A percentile compares a stretch with the other conserved stretches of the same genome.
These are phyloP conservation scores for Agelastica alni DNA, from an alignment of 2,888 invertebrate genomes.

Conservation along the genomic window DNA sequence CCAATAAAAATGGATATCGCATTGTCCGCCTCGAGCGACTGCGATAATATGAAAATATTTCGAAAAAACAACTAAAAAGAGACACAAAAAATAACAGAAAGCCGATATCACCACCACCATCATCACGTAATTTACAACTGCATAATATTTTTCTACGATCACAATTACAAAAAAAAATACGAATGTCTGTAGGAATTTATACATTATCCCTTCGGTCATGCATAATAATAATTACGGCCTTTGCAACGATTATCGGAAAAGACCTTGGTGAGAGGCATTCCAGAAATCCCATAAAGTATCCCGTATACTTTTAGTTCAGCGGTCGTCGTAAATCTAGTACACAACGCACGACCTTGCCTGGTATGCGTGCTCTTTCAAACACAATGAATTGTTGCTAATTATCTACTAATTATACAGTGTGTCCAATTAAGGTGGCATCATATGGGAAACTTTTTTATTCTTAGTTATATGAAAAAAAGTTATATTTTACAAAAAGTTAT, in stretches of 20 bases:
- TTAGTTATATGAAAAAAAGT: no score
- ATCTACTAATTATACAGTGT: no score
- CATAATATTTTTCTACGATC: conserved; percentile 15
- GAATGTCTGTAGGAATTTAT: conserved; percentile 20
- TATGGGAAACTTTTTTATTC: no score
- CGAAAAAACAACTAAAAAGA: conserved; percentile 5
- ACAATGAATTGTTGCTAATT: no score
- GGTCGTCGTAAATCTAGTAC: not conserved
- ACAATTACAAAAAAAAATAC: conserved; percentile 16
- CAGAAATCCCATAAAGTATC: conserved; percentile 25
- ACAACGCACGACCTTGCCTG: not conserved
- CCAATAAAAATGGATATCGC: not conserved
- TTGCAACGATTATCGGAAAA: conserved; percentile 21
- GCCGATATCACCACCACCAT: conserved; percentile 16
- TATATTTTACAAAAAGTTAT: no score
- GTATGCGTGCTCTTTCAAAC: no score
- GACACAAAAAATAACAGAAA: not conserved
- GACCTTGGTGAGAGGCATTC: conserved; percentile 25
- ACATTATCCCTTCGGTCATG: conserved; percentile 24
- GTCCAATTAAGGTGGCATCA: no score
- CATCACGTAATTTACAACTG: conserved; percentile 11
- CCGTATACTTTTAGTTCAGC: conserved; percentile 11
- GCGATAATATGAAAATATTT: conserved; percentile 9
- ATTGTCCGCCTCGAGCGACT: not conserved
- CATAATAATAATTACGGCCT: conserved; percentile 24